phyloP scores from a whole-genome alignment of 2,888 invertebrate genomes.

The Blomia tropicalis region DNA sequence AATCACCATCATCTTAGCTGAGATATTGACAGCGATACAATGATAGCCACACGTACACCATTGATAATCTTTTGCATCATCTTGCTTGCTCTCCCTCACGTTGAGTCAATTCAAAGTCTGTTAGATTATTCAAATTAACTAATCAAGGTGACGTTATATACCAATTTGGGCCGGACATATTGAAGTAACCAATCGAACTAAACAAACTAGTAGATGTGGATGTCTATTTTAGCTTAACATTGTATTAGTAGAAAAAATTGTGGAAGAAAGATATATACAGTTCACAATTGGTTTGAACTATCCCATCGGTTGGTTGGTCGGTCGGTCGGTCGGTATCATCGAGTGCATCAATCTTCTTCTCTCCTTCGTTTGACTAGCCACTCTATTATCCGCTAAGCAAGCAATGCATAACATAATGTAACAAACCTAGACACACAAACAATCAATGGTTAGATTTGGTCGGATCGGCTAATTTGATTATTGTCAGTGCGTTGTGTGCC shows the following conservation, averaged over 20 bases:
- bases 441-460: too few species aligned
- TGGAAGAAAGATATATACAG: too few species aligned
- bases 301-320: too few species aligned
- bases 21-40: neutral
- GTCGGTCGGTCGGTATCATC: constrained; percentile 1
- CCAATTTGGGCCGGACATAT: too few species aligned
- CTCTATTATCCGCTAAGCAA: constrained; percentile 9
- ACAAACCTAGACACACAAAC: too few species aligned
- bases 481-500: too few species aligned
- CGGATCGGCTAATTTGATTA: too few species aligned
- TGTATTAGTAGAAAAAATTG: too few species aligned
- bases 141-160: neutral
- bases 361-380: constrained; percentile 10
- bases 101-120: too few species aligned
- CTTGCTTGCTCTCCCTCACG: too few species aligned
- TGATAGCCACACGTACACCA: constrained; percentile 9
- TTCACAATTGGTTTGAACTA: neutral
- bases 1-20: neutral
- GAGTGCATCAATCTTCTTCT: constrained; percentile 12
- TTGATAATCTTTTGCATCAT: neutral
- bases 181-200: too few species aligned
- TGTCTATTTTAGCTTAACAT: constrained; percentile 12
- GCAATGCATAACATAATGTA: too few species aligned
- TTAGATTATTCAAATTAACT: constrained; percentile 13
- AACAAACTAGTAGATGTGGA: neutral